Percentiles rank a stretch among this genome's conserved stretches.
Conservation (phyloP, 2,888 invertebrate genomes). For the Drosophila neotestacea region DNA sequence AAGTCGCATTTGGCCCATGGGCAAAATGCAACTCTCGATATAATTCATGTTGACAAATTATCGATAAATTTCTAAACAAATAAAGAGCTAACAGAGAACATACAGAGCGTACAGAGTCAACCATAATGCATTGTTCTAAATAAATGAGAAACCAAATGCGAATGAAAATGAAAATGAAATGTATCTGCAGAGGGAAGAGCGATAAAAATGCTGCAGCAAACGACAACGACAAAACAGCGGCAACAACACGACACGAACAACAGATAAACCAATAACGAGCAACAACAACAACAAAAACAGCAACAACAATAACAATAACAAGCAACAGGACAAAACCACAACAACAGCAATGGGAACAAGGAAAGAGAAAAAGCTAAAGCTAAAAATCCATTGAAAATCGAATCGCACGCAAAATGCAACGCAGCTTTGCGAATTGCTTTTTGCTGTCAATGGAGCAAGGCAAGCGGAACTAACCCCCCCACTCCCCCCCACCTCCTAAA, state of each 20-base stretch:
- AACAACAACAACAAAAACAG: constrained; percentile 33
- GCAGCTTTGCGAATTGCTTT: constrained; percentile 60
- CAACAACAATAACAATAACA: constrained; percentile 15
- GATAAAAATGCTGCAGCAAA: constrained; percentile 46
- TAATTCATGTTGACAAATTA: constrained; percentile 68
- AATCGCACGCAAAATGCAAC: constrained; percentile 65
- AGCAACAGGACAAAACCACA: constrained; percentile 22
- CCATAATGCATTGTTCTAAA: constrained; percentile 56
- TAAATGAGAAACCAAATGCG: constrained; percentile 48
- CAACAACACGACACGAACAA: constrained; percentile 43
- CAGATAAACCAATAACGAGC: constrained; percentile 68
- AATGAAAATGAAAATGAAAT: constrained; percentile 51
- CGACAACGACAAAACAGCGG: constrained; percentile 19
- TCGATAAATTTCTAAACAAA: constrained; percentile 65
- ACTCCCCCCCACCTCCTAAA: not conserved
- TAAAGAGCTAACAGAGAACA: constrained; percentile 33
- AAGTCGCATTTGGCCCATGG: constrained; percentile 31
- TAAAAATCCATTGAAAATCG: constrained; percentile 53
- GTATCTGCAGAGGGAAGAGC: constrained; percentile 46
- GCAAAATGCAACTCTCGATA: constrained; percentile 30
- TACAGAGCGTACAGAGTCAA: constrained; percentile 29
- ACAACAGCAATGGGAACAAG: constrained; percentile 23
- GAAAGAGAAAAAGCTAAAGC: constrained; percentile 29
- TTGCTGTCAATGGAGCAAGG: constrained; percentile 34
- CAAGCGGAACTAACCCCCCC: constrained; percentile 27